Percentiles rank a stretch among this genome's conserved stretches.
Conservation (phyloP, 2,113 vertebrate genomes). For the Stigmatopora nigra region DNA sequence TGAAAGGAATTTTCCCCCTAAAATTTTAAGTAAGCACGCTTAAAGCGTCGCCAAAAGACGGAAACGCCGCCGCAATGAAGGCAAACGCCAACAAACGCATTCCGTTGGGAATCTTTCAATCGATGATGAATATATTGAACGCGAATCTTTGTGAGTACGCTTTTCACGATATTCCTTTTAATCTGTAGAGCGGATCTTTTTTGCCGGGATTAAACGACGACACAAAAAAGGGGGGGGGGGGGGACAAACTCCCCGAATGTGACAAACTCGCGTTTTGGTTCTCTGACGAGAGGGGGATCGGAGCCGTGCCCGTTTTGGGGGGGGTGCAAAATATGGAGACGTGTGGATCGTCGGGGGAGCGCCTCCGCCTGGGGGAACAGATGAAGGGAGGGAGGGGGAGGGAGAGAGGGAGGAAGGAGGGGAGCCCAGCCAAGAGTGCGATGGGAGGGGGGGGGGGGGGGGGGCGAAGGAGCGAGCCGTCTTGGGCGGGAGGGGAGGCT, state of each 20-base stretch:
- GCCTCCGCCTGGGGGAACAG: slow-evolving; percentile 71
- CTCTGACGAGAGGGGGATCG: slow-evolving; percentile 66
- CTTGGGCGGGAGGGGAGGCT: slow-evolving; percentile 63
- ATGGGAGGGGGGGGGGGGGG: slow-evolving; percentile 60
- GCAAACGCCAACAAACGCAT: slow-evolving; percentile 39
- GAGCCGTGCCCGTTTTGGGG: slow-evolving; percentile 69
- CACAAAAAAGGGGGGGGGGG: no score
- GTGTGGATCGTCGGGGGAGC: slow-evolving; percentile 71
- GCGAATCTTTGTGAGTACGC: slow-evolving; percentile 46
- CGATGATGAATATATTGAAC: slow-evolving; percentile 29
- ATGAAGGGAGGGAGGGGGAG: slow-evolving; percentile 70
- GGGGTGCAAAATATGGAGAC: slow-evolving; percentile 72
- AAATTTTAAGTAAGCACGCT: slow-evolving; percentile 8
- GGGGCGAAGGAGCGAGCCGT: slow-evolving; percentile 58
- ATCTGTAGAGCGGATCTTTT: slow-evolving; percentile 67
- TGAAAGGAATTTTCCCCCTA: slow-evolving; percentile 15
- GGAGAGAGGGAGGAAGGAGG: slow-evolving; percentile 71
- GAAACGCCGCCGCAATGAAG: slow-evolving; percentile 15
- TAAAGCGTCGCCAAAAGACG: slow-evolving; percentile 27
- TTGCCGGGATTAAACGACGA: slow-evolving; percentile 58
- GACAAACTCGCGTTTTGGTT: slow-evolving; percentile 68
- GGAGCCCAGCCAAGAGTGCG: slow-evolving; percentile 70
- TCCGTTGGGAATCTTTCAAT: slow-evolving; percentile 40
- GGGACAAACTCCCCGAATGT: slow-evolving; percentile 69
- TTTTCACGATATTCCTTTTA: slow-evolving; percentile 57